Evolutionary conservation across 53 echinoderm and acorn worm genomes (phyloP).

Genomic region (Holothuria leucospilota): DNA sequence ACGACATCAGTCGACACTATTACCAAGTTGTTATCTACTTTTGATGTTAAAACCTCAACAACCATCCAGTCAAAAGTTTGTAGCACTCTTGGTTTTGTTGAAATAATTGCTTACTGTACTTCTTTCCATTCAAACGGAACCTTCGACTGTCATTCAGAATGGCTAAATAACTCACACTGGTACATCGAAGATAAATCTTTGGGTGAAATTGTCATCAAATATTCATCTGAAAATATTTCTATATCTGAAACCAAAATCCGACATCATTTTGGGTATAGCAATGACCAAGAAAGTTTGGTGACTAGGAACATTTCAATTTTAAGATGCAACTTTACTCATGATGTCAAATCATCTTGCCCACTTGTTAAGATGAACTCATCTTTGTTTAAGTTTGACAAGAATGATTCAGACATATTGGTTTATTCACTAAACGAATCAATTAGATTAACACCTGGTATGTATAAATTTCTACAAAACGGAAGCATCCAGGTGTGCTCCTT

Average conservation of each 20-base stretch:
- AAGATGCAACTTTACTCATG: background rate
- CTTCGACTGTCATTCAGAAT: background rate
- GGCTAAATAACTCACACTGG: conserved; percentile 24
- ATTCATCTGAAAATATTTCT: background rate
- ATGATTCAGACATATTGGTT: background rate
- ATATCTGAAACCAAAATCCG: background rate
- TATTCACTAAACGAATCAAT: background rate
- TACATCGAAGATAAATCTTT: background rate
- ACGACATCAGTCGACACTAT: background rate
- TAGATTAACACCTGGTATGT: background rate
- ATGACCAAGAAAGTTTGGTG: too few species aligned
- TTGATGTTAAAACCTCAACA: background rate
- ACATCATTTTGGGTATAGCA: background rate
- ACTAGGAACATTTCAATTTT: background rate
- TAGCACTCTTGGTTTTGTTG: background rate
- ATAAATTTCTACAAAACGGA: background rate
- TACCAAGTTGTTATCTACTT: background rate
- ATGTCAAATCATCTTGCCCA: background rate
- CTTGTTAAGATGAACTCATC: background rate
- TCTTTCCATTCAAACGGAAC: background rate
- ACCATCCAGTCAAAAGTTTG: background rate
- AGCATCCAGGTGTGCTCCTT: background rate
- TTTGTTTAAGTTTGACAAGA: background rate
- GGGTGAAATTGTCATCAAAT: background rate
- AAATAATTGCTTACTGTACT: background rate